Evolutionary conservation across 2,113 vertebrate genomes (phyloP), one percentile per base, ranked within the genome.

Genomic region (Mesembrinibis cayennensis): DNA sequence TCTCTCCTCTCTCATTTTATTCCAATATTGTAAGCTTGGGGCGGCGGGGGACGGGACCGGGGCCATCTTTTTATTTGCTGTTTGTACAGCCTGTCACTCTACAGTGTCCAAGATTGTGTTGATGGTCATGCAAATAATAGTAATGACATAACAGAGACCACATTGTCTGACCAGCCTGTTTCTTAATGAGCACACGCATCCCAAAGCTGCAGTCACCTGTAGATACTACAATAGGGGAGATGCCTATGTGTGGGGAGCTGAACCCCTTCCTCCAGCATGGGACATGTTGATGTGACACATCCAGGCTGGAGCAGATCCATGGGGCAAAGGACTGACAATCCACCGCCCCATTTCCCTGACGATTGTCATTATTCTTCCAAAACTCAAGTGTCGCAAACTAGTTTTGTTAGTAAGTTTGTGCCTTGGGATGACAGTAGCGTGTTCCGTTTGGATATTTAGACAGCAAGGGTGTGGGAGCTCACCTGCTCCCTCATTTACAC

Each of bases 41-140:
- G 9, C 0, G 1, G 32, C 19, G 11, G 20, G 16, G 10, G 42
- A 66, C 1, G 3, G 40, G 50, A 45, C 44, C 4, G 27, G 36
- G 50, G 52, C 44, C 73, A 40, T 29, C n/a, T 70, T 83, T 69
- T 66, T 44, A 14, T 84, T 70, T 26, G 16, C 49, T 93, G 13
- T 74, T 42, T 69, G 49, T 53, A 65, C 91, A 83, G 72, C 27
- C 38, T 74, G 67, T 38, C 67, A 44, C 30, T 18, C 55, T 20
- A 10, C 44, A 19, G 56, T 17, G 49, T 59, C 82, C 87, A 90
- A 70, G 72, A 53, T 6, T 42, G 16, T 38, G 66, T 23, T n/a
- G 59, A 32, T 38, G 72, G 66, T 19, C 30, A 12, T 47, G 66
- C 36, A 69, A 62, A 78, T 78, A 67, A 69, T 10, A 62, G 66